Evolutionary conservation across 2,888 invertebrate species (phyloP), one percentile per base, ranked within the genome.

Genomic region (Terebella lapidaria): DNA sequence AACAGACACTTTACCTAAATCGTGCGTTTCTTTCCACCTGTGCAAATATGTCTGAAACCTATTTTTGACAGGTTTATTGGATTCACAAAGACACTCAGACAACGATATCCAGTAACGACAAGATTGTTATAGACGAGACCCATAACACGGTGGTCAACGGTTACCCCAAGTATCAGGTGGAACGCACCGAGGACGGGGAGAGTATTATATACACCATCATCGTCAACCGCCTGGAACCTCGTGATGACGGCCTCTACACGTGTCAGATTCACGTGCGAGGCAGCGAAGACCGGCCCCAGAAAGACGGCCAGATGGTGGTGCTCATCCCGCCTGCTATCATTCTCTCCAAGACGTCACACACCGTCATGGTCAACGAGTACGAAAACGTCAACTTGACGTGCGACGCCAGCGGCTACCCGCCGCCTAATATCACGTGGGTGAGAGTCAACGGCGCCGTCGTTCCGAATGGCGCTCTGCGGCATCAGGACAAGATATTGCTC

Each of bases 401-500:
- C 64, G 59, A 64, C 1, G 76, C 78, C 0, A 66, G 68, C 3
- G 78, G 77, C 1, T 73, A 71, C 47, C 79, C 79, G 0, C 35
- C 30, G 5, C 78, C 79, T 3, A 78, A 77, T 64, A 75, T 79
- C 55, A 79, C 79, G 1, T 79, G 78, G 78, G 71, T 72, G n/a
- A 65, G 78, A 54, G 74, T 75, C n/a, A 77, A 76, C 61, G 77
- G 76, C 18, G 46, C 20, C 22, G 35, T 60, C 3, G 58, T 66
- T 1, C 65, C 67, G 3, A 59, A 60, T 29, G 62, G 59, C 3
- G 28, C 62, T 22, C 58, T 66, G 5, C 54, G 63, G 22, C 49
- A 62, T 10, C 24, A 49, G 49, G 22, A 15, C 22, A 49, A 22
- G 49, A 49, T n/a, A 5, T 20, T 49, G 49, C 10, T 22, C 5